Evolutionary conservation across 2,888 invertebrate species (phyloP), one percentile per base, ranked within the genome.

Genomic region (Mesorhabditis belari): DNA sequence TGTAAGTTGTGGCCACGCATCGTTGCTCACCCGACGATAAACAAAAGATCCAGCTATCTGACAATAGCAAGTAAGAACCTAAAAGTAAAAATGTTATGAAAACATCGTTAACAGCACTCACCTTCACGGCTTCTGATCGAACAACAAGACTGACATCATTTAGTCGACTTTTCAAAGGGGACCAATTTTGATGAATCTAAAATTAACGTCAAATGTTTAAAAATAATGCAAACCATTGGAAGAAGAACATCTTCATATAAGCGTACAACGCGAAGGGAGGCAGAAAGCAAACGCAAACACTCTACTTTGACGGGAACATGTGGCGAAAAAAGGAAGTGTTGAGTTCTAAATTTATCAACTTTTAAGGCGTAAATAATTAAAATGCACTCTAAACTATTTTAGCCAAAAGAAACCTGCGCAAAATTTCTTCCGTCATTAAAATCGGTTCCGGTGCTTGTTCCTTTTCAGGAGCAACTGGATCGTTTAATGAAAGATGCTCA

Each of bases 111-210:
- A n/a, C n/a, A n/a, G n/a, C n/a, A 27, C 63, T 26, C 5, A 64
- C 64, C 53, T 59, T 59, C 6, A 70, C 49, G 4, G 68, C 57
- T 17, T 55, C 60, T 9, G 50, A 55, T 21, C 65, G 25, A 17
- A 62, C 55, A 4, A 58, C 54, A 25, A 68, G 53, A 27, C 71
- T 64, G 9, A 61, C 51, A 4, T 66, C 62, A 12, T 66, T 58
- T 24, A 67, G 53, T n/a, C 65, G 64, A 26, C 28, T 21, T 27
- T 70, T 62, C 29, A 76, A 27, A 17, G 68, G 64, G 19, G 60
- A 52, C 76, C 76, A 77, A 54, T 77, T 77, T 61, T 77, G 76
- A 60, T 71, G 67, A n/a, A 70, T 26, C 9, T 24, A 35, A 35
- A 35, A 35, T 0, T n/a, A 35, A n/a, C 12, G 44, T 35, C n/a